phyloP scores from a whole-genome alignment of 2,888 invertebrate genomes.

The Perdita meconis region DNA sequence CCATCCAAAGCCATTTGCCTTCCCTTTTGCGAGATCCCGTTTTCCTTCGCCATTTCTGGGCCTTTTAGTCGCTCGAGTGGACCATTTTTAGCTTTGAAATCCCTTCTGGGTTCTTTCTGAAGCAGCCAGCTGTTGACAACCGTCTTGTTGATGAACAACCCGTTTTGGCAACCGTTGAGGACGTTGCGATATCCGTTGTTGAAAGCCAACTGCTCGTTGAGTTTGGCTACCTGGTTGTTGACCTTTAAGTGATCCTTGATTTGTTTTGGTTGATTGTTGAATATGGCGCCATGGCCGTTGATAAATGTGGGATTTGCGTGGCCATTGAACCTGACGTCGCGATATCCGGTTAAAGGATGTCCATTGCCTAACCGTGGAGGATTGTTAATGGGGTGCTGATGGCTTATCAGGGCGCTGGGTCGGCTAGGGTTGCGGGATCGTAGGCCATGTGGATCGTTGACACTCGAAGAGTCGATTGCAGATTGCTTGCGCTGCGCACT shows the following conservation, averaged over 20 bases:
- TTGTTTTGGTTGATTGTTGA: slow-evolving; percentile 33
- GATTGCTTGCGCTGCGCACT: slow-evolving; percentile 59
- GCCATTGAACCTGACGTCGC: slow-evolving; percentile 21
- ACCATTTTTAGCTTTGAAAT: slow-evolving; percentile 12
- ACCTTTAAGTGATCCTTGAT: slow-evolving; percentile 3
- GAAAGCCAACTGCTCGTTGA: slow-evolving; percentile 11
- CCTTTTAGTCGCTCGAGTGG: slow-evolving; percentile 5
- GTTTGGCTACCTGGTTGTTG: slow-evolving; percentile 17
- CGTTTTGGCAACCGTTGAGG: slow-evolving; percentile 35
- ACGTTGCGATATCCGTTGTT: slow-evolving; percentile 20
- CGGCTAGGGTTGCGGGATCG: slow-evolving; percentile 62
- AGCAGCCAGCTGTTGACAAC: slow-evolving; percentile 9
- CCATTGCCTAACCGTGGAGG: slow-evolving; percentile 31
- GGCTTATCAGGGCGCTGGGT: slow-evolving; percentile 50
- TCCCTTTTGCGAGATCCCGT: slow-evolving; percentile 31
- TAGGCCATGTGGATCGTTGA: slow-evolving; percentile 80
- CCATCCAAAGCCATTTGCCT: slow-evolving; percentile 35
- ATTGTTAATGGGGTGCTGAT: slow-evolving; percentile 21
- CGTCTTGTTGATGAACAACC: slow-evolving; percentile 47
- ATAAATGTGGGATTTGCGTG: slow-evolving; percentile 12
- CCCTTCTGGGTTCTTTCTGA: slow-evolving; percentile 13
- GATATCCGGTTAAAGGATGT: slow-evolving; percentile 19
- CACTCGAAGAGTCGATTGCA: slow-evolving; percentile 74
- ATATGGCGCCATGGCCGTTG: slow-evolving; percentile 31
- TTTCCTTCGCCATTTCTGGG: slow-evolving; percentile 32